phyloP scores from a whole-genome alignment of 1,140 invertebrate species.

The Zaprionus camerounensis region DNA sequence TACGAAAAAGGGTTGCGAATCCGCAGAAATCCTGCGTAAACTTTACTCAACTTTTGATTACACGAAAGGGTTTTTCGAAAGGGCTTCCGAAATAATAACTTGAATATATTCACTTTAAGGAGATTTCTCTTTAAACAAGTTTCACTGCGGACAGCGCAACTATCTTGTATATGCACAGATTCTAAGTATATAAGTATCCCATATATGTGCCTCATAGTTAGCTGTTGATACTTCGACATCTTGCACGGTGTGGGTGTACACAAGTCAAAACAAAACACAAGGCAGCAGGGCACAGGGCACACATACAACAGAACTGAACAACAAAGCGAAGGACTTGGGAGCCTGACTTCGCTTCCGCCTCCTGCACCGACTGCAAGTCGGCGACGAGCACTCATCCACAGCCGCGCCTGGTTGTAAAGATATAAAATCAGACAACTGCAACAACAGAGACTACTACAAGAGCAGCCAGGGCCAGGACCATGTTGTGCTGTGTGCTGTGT shows the following conservation, averaged over 20 bases:
- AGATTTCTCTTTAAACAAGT: neutral
- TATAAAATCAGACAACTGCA: slow-evolving; percentile 80
- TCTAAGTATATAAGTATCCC: neutral
- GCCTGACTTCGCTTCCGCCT: neutral
- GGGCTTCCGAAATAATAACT: neutral
- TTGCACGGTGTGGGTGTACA: slow-evolving; percentile 20
- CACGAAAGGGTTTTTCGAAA: neutral
- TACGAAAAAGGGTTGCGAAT: slow-evolving; percentile 33
- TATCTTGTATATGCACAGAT: slow-evolving; percentile 3
- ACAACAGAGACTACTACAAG: slow-evolving; percentile 46
- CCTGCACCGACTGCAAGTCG: slow-evolving; percentile 14
- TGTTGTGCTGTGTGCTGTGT: slow-evolving; percentile 24
- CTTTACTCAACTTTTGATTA: slow-evolving; percentile 29
- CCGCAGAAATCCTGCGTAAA: slow-evolving; percentile 12
- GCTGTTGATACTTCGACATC: slow-evolving; percentile 32
- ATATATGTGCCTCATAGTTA: slow-evolving; percentile 33
- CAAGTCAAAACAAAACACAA: slow-evolving; percentile 60
- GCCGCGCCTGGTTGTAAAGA: slow-evolving; percentile 77
- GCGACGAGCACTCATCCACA: slow-evolving; percentile 61
- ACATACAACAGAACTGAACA: slow-evolving; percentile 4
- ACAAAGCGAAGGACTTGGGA: slow-evolving; percentile 34
- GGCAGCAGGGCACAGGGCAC: slow-evolving; percentile 5
- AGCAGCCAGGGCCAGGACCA: slow-evolving; percentile 34
- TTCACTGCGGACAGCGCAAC: neutral
- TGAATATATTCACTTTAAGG: neutral